These are phyloP conservation scores for Rhineura floridana DNA, from an alignment of 2,113 vertebrate species.

Conservation along the genomic window DNA sequence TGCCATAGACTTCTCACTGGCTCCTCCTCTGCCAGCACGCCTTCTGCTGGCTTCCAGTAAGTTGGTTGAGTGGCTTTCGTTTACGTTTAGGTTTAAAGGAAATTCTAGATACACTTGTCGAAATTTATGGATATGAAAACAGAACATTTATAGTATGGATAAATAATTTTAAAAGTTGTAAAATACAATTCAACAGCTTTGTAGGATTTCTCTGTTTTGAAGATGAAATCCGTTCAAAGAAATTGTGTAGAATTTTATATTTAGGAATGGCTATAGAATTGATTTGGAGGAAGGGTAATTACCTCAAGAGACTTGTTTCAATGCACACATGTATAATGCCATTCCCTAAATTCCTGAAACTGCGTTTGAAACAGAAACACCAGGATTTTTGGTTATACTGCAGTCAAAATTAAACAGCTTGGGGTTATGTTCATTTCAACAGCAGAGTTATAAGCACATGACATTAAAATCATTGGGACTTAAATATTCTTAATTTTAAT, in stretches of 20 bases:
- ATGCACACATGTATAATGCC: background rate
- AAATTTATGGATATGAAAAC: slow-evolving; percentile 26
- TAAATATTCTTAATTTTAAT: background rate
- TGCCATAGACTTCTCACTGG: no score
- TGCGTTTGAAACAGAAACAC: background rate
- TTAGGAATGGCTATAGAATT: background rate
- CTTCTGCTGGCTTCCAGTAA: slow-evolving; percentile 7
- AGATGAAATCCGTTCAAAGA: background rate
- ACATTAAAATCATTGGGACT: background rate
- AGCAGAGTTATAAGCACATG: background rate
- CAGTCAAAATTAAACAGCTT: background rate
- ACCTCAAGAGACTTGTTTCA: background rate
- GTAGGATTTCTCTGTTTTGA: background rate
- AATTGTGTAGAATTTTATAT: background rate
- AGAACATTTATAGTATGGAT: background rate
- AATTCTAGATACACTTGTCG: slow-evolving; percentile 17
- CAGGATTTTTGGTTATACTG: background rate
- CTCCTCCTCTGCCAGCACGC: no score
- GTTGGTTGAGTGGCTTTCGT: slow-evolving; percentile 37
- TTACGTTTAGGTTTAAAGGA: slow-evolving; percentile 47
- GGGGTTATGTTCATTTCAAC: background rate
- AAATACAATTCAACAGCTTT: background rate
- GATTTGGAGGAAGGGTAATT: background rate
- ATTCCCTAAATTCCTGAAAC: background rate
- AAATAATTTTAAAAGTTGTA: background rate